Evolutionary conservation across 2,888 invertebrate genomes (phyloP), one percentile per base, ranked within the genome.

Genomic region (Alentia gelatinosa): DNA sequence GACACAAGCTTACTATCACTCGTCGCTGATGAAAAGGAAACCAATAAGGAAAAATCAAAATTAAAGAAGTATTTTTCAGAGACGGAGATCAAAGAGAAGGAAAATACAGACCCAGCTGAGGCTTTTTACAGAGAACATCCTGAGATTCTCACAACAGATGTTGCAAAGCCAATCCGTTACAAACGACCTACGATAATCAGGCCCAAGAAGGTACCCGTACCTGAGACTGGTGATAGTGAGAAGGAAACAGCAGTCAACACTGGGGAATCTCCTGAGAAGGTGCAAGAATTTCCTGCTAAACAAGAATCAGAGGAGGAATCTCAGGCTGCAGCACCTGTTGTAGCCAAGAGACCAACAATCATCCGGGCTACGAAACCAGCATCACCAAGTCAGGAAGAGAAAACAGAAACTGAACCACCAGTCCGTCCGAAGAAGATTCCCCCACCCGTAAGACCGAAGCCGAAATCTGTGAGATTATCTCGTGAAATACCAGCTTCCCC

Each of bases 331-430:
- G 89, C 35, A 35, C 89, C 89, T 35, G 33, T 35, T 33, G 35
- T 89, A 1, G 63, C 89, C 7, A 89, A 89, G 37, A 89, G 63
- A 23, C 89, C 89, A 15, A 89, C 89, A 15, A 50, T 37, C 56
- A 63, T 89, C n/a, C 56, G 56, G 3, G 35, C 89, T 19, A 15
- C 7, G 33, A 56, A 35, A 12, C 39, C 39, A 23, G 30, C n/a
- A 26, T 0, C 12, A 47, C 50, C 26, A 88, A 26, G 33, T n/a
- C 56, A 56, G n/a, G 56, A 5, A 56, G 56, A 56, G n/a, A 3
- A 56, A 56, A 9, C 23, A 9, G 56, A 35, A 79, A 39, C 79
- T n/a, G 39, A 7, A 12, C 79, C 74, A 33, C 74, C 56, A 30
- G 68, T 68, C 68, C 68, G 68, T 4, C 68, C 68, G 12, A 68